Percentiles rank a stretch among this genome's conserved stretches.
Conservation (phyloP, 2,888 invertebrate species). For the Philopedon plagiatum region DNA sequence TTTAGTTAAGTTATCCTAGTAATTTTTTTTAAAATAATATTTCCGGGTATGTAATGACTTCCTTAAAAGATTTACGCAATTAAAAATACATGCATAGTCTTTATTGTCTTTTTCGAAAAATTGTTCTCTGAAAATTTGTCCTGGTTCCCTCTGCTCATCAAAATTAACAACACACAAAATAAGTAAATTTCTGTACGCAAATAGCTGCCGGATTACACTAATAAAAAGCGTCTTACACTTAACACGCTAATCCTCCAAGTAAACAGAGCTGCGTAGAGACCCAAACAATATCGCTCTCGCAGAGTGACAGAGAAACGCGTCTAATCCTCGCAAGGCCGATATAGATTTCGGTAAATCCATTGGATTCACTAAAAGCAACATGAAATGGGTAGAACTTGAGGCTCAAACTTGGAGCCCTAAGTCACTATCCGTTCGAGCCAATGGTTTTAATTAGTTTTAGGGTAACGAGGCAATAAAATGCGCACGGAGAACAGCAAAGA, state of each 20-base stretch:
- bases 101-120: too few relatives aligned
- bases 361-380: slow-evolving; percentile 37
- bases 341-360: slow-evolving; percentile 40
- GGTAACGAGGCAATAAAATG: slow-evolving; percentile 36
- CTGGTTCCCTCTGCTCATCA: too few relatives aligned
- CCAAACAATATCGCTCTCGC: slow-evolving; percentile 21
- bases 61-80: too few relatives aligned
- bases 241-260: slow-evolving; percentile 4
- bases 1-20: too few relatives aligned
- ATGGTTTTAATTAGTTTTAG: slow-evolving; percentile 38
- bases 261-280: slow-evolving; percentile 20
- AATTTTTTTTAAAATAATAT: too few relatives aligned
- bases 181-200: too few relatives aligned
- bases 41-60: too few relatives aligned
- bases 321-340: slow-evolving; percentile 35
- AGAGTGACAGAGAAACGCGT: slow-evolving; percentile 33
- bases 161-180: too few relatives aligned
- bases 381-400: slow-evolving; percentile 39
- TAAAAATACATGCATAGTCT: too few relatives aligned
- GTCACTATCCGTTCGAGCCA: slow-evolving; percentile 31
- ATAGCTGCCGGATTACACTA: too few relatives aligned
- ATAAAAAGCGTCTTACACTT: slow-evolving; percentile 6
- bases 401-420: slow-evolving; percentile 26
- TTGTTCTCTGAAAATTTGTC: too few relatives aligned
- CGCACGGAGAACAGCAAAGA: slow-evolving; percentile 11